phyloP scores from a whole-genome alignment of 2,797 vertebrate species.

The Vespertilio murinus region DNA sequence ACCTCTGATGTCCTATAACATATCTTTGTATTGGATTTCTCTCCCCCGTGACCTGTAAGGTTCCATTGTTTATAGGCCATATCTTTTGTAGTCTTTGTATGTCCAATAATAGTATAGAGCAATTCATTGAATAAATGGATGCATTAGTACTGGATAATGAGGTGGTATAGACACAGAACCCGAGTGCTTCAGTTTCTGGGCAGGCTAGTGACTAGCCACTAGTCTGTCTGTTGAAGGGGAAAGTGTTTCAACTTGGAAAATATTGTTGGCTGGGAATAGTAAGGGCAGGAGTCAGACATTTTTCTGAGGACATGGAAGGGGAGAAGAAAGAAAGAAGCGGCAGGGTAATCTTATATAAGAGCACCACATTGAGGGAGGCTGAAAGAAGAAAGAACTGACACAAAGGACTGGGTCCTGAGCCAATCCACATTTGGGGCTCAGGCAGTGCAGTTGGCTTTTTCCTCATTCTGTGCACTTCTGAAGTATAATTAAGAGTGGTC shows the following conservation, averaged over 20 bases:
- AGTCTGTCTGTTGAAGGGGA: neutral
- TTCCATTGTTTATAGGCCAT: neutral
- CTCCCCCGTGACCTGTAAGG: neutral
- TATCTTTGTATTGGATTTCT: neutral
- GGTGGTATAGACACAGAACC: neutral
- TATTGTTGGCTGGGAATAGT: neutral
- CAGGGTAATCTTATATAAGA: neutral
- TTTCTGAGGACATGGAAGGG: slow-evolving; percentile 17
- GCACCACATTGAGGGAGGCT: neutral
- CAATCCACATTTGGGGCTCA: neutral
- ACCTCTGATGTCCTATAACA: neutral
- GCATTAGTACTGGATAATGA: neutral
- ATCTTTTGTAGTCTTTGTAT: neutral
- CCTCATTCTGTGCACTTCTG: neutral
- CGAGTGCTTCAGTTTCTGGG: neutral
- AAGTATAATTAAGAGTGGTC: neutral
- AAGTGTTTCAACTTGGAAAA: slow-evolving; percentile 31
- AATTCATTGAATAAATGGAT: neutral
- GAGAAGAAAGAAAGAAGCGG: slow-evolving; percentile 43
- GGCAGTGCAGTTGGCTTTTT: neutral
- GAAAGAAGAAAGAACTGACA: slow-evolving; percentile 9
- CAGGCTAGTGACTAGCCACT: neutral
- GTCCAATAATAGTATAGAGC: neutral
- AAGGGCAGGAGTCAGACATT: neutral
- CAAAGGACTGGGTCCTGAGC: neutral